These are phyloP conservation scores for Idaea straminata DNA, from an alignment of 2,888 invertebrate genomes.

Conservation along the genomic window DNA sequence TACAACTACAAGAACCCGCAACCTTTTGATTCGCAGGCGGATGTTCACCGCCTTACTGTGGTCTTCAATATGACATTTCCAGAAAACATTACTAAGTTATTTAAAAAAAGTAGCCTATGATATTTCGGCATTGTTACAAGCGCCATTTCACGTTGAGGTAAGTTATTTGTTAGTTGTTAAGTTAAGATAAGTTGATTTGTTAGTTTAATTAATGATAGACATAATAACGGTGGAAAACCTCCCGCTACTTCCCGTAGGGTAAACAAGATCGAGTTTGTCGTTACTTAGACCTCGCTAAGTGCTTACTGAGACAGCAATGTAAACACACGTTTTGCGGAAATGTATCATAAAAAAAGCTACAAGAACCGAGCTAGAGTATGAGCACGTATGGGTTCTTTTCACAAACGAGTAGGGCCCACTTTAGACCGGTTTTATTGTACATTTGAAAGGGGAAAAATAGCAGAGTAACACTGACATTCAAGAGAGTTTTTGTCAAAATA, in stretches of 20 bases:
- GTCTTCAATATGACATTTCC: too few species aligned
- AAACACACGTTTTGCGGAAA: constrained; percentile 30
- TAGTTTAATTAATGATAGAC: neutral
- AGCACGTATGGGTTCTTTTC: constrained; percentile 42
- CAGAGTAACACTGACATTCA: constrained; percentile 33
- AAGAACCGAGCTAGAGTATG: constrained; percentile 38
- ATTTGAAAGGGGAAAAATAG: constrained; percentile 18
- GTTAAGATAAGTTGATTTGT: neutral
- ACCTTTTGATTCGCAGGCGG: too few species aligned
- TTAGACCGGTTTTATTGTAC: constrained; percentile 33
- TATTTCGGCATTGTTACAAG: too few species aligned
- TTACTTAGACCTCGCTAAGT: constrained; percentile 18
- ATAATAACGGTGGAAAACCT: neutral
- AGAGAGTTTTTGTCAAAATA: constrained; percentile 1
- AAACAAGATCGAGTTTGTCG: constrained; percentile 25
- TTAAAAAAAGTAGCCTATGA: too few species aligned
- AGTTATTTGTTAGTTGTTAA: too few species aligned
- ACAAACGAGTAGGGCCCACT: constrained; percentile 41
- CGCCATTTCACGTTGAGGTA: too few species aligned
- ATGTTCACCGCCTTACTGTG: too few species aligned
- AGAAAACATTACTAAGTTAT: too few species aligned
- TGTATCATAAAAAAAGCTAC: constrained; percentile 39
- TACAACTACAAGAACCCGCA: too few species aligned
- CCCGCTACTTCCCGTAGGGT: constrained; percentile 23
- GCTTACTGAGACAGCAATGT: constrained; percentile 15